Evolutionary conservation across 2,113 vertebrate genomes (phyloP), one percentile per base, ranked within the genome.

Genomic region (Atherinomorus stipes): DNA sequence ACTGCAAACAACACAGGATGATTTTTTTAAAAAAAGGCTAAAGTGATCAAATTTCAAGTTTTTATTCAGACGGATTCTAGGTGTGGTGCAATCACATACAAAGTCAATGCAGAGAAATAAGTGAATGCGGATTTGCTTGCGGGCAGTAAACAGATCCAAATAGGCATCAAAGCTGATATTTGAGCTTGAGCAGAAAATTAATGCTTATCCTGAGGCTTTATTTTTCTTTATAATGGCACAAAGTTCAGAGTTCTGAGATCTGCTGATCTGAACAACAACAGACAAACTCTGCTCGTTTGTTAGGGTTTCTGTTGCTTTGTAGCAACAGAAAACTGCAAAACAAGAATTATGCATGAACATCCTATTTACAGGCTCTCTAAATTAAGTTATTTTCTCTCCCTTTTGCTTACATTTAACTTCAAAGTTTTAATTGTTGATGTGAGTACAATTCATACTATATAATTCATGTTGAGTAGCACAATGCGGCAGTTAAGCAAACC

Each of bases 1-100:
- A 81, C 97, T 98, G 84, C 4, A 86, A 92, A 80, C 23, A 67
- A 86, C 10, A 70, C 76, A 59, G 58, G n/a, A n/a, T n/a, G n/a
- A n/a, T n/a, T n/a, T n/a, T n/a, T n/a, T n/a, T n/a, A n/a, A n/a
- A 49, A 65, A 64, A 34, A 7, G 63, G 42, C 21, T 70, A 23
- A 25, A 51, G 4, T 2, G 31, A 22, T 47, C 22, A 65, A 42
- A 57, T 59, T 64, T 11, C 9, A 4, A 71, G 25, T 42, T 19
- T 59, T 49, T 59, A 23, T 40, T 45, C 11, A 58, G 23, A 54
- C 44, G 16, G 34, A 40, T 16, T 15, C 38, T n/a, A 51, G 28
- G 62, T 8, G 31, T 42, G 6, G 50, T n/a, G 11, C 37, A 54
- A 13, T n/a, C 12, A 4, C 9, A 9, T 40, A 7, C 7, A 67